These are phyloP conservation scores for Plebejus argus DNA, from an alignment of 2,888 invertebrate species.

Conservation along the genomic window DNA sequence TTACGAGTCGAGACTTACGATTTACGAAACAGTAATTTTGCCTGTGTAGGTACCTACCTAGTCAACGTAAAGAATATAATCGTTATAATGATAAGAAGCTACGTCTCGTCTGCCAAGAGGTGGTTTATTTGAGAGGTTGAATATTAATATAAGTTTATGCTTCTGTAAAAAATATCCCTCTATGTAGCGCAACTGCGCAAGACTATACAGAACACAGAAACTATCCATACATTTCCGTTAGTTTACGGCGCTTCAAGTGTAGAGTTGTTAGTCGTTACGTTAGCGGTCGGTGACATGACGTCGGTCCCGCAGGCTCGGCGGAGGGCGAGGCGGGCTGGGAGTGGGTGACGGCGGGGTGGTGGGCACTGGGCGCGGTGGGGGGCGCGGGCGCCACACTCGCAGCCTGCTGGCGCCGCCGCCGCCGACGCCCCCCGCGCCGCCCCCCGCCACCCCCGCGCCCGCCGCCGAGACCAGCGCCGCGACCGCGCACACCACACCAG, in stretches of 20 bases:
- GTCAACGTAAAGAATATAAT: no score
- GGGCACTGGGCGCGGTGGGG: constrained; percentile 50
- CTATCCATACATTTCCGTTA: no score
- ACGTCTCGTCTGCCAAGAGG: no score
- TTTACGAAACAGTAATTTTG: no score
- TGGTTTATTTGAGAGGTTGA: no score
- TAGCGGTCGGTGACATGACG: constrained; percentile 33
- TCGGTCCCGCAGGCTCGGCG: constrained; percentile 53
- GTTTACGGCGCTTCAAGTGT: background rate
- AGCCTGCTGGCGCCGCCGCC: constrained; percentile 58
- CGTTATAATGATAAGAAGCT: no score
- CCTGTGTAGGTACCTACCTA: no score
- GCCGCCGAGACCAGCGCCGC: constrained; percentile 68
- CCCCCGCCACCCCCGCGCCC: constrained; percentile 57
- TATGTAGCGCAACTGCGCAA: no score
- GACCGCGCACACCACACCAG: constrained; percentile 59
- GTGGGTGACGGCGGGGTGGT: constrained; percentile 52
- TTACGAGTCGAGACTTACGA: no score
- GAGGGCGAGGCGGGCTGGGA: constrained; percentile 47
- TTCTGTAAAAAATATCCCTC: no score
- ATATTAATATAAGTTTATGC: no score
- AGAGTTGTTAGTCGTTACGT: background rate
- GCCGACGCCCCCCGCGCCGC: constrained; percentile 64
- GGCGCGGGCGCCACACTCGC: constrained; percentile 50
- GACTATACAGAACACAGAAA: no score